Evolutionary conservation across 2,113 vertebrate genomes (phyloP), one percentile per base, ranked within the genome.

Genomic region (Bucco capensis): DNA sequence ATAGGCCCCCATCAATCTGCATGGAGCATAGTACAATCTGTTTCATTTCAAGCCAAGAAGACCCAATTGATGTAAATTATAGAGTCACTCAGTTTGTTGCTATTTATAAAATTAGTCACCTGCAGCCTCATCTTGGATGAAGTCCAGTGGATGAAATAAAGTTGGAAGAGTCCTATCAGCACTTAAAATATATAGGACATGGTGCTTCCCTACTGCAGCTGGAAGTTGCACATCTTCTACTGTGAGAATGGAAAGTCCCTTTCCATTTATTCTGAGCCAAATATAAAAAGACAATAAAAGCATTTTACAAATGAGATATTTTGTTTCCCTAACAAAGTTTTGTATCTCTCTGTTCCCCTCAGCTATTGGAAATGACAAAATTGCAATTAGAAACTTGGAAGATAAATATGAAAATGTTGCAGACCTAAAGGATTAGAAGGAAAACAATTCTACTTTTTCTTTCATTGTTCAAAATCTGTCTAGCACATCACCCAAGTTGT

Each of bases 101-200:
- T 94, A 76, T 92, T 95, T 84, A 90, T 79, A 94, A 92, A 82
- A 78, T 84, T 72, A 93, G 57, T 87, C 74, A 94, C 92, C 90
- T 90, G 62, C 83, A 86, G 25, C 46, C 75, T 75, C 83, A 82
- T 54, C 38, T 62, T 92, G 77, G 77, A 86, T 69, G 77, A 96
- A 82, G 54, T 44, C 80, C 72, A 90, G 31, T 54, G 30, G 35
- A 62, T 92, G 54, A 94, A 91, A 86, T 46, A 65, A 72, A 31
- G 11, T 50, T 76, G 61, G 31, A 95, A 69, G 28, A 35, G 31
- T 50, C 23, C 31, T 38, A n/a, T 23, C 10, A 83, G 21, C 37
- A 78, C 33, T 72, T 65, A 57, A 88, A 83, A 71, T 82, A 51
- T 6, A 40, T 61, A 56, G 46, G 51, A 75, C 4, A 7, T 27